Base-by-base conservation (phyloP, 1,140 invertebrate species). In the Liolophura sinensis region DNA sequence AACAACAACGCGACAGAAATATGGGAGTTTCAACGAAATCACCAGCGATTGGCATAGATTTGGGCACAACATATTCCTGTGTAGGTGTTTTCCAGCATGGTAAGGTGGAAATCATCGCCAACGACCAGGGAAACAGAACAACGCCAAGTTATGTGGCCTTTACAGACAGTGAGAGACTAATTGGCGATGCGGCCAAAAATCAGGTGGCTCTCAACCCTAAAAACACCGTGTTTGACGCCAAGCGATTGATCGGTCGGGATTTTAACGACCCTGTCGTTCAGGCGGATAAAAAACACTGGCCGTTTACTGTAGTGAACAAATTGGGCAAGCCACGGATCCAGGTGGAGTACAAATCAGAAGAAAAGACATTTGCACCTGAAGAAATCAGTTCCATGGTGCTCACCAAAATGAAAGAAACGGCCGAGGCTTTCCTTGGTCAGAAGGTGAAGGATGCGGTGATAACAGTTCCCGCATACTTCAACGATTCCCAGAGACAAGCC, bases 211-310 rank as follows among this genome's bases (percentile, higher is more conserved):
- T 95, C 91, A 97, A 97, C 83, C 93, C 94, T 67, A 92, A 91
- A 80, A 97, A 97, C 88, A 97, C 95, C 68, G 92, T 97, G 84
- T 97, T 96, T 85, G 93, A 88, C 68, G 87, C 87, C 18, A 88
- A 88, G 86, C 90, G 95, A 84, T 87, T 98, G 71, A 97, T 98
- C 83, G 95, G 95, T 62, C 91, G 95, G 79, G 92, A 93, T 70
- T 98, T 94, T 79, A 93, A 97, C 67, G 96, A 98, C 84, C 71
- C 61, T 0, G 89, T 91, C 31, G 92, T 97, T 47, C 93, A 97
- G 85, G 87, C 87, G 56, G 96, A 98, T 79, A 97, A 97, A 93
- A 97, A 85, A 66, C 93, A 97, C 83, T 98, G 95, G 85, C 83
- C 96, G 1, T 98, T 98, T 84, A 76, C 71, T 56, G 74, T 81